Evolutionary conservation across 2,113 vertebrate species (phyloP).

Genomic region (Tetrax tetrax): DNA sequence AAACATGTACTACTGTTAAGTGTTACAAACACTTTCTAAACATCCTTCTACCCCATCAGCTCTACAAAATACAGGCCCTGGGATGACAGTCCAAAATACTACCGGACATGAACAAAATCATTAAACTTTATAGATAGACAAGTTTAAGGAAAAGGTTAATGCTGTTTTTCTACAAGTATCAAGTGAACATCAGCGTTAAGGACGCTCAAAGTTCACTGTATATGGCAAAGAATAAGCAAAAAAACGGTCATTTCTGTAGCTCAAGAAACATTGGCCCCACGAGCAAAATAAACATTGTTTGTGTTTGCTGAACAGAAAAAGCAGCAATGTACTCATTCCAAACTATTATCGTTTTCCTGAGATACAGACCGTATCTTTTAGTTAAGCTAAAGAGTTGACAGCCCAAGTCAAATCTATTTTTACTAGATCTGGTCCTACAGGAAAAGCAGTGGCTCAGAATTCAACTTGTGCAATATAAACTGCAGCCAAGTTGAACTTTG

Average conservation of each 20-base stretch:
- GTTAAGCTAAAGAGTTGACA: constrained; percentile 28
- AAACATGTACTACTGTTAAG: neutral
- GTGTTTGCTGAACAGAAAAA: constrained; percentile 48
- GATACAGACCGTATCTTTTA: constrained; percentile 22
- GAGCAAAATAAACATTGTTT: constrained; percentile 50
- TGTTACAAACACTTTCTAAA: neutral
- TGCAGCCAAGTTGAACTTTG: neutral
- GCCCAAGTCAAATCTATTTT: constrained; percentile 33
- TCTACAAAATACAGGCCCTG: neutral
- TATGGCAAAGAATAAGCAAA: neutral
- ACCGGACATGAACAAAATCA: neutral
- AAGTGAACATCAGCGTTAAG: constrained; percentile 2
- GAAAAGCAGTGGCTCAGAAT: neutral
- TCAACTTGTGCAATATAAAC: neutral
- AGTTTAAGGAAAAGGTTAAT: neutral
- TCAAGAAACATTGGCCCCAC: constrained; percentile 10
- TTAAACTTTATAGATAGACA: neutral
- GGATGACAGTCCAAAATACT: neutral
- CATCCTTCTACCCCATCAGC: neutral
- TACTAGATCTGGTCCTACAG: neutral
- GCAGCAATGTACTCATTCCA: neutral
- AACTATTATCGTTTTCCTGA: constrained; percentile 19
- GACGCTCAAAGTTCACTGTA: constrained; percentile 30
- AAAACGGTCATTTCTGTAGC: neutral
- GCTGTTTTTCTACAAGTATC: neutral